phyloP scores from a whole-genome alignment of 64 coral and sea anemone species.

The Platygyra sinensis region DNA sequence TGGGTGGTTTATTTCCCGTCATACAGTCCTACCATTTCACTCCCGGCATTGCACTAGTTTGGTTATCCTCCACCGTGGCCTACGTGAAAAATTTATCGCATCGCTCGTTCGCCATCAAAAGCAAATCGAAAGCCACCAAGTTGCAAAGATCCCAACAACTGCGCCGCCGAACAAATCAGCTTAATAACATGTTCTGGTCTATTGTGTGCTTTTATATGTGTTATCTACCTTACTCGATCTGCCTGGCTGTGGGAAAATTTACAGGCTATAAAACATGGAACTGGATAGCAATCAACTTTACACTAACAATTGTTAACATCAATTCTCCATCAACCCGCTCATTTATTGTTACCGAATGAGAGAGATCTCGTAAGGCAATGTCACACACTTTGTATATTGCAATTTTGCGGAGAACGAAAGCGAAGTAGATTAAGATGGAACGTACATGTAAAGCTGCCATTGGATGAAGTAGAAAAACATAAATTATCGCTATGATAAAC shows the following conservation, averaged over 20 bases:
- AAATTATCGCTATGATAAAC: too few species aligned
- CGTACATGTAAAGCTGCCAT: too few species aligned
- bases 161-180: not conserved
- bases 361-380: constrained; percentile 46
- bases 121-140: constrained; percentile 32
- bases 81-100: constrained; percentile 54
- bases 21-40: constrained; percentile 2
- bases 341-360: constrained; percentile 68
- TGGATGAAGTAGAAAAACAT: too few species aligned
- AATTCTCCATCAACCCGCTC: constrained; percentile 57
- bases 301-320: constrained; percentile 53
- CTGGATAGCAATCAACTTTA: constrained; percentile 11
- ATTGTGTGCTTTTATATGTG: constrained; percentile 22
- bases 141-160: not conserved
- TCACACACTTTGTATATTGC: not conserved
- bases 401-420: not conserved
- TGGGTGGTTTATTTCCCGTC: constrained; percentile 17
- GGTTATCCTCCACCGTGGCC: constrained; percentile 38
- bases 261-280: constrained; percentile 21
- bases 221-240: constrained; percentile 7
- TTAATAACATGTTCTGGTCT: constrained; percentile 22
- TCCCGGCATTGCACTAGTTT: constrained; percentile 16
- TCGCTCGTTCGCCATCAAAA: constrained; percentile 25
- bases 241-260: not conserved
- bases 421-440: not conserved